phyloP scores from a whole-genome alignment of 2,888 invertebrate genomes.

The Furcula furcula region DNA sequence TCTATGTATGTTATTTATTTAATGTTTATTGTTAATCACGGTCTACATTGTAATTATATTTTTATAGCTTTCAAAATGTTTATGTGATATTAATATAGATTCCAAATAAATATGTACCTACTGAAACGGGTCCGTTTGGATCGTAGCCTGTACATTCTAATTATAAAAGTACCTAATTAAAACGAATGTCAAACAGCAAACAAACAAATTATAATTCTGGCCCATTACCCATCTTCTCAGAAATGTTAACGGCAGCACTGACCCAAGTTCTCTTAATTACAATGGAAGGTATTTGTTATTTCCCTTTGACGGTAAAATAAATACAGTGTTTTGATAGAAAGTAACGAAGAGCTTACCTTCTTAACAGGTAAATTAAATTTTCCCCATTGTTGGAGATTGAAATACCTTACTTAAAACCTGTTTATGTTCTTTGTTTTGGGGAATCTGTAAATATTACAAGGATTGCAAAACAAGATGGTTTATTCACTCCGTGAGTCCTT shows the following conservation, averaged over 20 bases:
- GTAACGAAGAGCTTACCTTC: constrained; percentile 30
- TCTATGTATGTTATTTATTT: too few relatives aligned
- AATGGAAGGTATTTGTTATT: constrained; percentile 43
- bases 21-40: too few relatives aligned
- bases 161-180: constrained; percentile 4
- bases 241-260: constrained; percentile 20
- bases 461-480: background rate
- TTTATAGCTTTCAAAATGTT: too few relatives aligned
- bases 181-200: constrained; percentile 17
- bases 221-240: constrained; percentile 26
- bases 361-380: constrained; percentile 42
- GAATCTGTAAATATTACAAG: background rate
- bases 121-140: too few relatives aligned
- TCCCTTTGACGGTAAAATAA: constrained; percentile 37
- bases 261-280: constrained; percentile 34
- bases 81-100: too few relatives aligned
- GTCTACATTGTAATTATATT: too few relatives aligned
- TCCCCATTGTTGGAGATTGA: constrained; percentile 18
- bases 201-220: constrained; percentile 38
- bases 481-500: too few relatives aligned
- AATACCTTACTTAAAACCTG: constrained; percentile 16
- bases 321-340: constrained; percentile 46
- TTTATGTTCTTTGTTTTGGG: constrained; percentile 7
- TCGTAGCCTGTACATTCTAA: background rate
- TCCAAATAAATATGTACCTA: too few relatives aligned